Percentiles rank a stretch among this genome's conserved stretches.
Conservation (phyloP, 2,797 vertebrate species). For the Sebastes variabilis region DNA sequence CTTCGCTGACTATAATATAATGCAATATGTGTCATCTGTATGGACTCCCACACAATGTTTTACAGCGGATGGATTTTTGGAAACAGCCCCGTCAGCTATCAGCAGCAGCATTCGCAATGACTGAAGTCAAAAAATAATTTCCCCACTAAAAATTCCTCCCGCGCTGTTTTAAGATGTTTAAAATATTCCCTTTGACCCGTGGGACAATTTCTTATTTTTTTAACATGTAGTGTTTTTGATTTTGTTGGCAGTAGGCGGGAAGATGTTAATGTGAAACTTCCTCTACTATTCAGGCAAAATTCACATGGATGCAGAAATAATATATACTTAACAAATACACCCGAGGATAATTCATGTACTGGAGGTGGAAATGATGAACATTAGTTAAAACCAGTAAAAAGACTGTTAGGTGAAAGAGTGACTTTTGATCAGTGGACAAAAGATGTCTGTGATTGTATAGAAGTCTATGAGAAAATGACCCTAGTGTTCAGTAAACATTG, state of each 20-base stretch:
- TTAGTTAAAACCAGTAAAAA: background rate
- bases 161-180: background rate
- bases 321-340: background rate
- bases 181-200: constrained; percentile 7
- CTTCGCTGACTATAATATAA: background rate
- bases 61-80: constrained; percentile 4
- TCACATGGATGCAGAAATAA: background rate
- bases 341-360: background rate
- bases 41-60: constrained; percentile 23
- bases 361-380: background rate
- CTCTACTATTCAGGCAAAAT: background rate
- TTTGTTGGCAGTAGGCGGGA: background rate
- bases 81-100: constrained; percentile 17
- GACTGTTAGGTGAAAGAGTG: background rate
- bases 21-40: background rate
- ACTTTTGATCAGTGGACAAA: background rate
- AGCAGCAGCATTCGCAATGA: background rate
- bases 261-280: background rate
- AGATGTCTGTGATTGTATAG: too few relatives aligned
- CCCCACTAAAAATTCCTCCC: background rate
- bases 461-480: too few relatives aligned
- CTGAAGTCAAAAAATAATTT: constrained; percentile 11
- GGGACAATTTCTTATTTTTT: background rate
- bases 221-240: background rate
- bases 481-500: too few relatives aligned